phyloP scores from a whole-genome alignment of 2,113 vertebrate species.

The Ceyx margarethae region DNA sequence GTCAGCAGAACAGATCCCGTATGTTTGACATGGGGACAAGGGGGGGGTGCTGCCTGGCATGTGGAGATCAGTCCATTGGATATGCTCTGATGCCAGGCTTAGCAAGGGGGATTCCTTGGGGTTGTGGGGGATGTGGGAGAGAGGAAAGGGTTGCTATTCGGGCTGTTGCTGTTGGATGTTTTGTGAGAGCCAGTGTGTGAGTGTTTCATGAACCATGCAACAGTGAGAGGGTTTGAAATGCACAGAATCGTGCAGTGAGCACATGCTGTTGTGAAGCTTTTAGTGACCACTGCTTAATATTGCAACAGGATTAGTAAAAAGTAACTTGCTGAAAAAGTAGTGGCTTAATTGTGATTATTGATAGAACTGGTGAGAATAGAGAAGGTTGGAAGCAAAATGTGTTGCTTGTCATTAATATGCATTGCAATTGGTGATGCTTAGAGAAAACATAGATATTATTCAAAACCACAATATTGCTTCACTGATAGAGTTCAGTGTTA shows the following conservation, averaged over 20 bases:
- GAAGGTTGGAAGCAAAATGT: not conserved
- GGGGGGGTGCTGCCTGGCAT: not conserved
- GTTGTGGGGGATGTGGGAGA: not conserved
- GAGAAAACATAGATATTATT: not conserved
- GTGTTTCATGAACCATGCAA: not conserved
- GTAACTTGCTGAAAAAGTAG: not conserved
- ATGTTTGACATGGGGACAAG: not conserved
- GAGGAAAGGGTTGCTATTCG: not conserved
- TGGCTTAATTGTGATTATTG: not conserved
- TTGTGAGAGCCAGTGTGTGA: not conserved
- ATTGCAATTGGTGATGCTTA: not conserved
- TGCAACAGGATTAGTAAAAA: not conserved
- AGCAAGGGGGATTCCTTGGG: not conserved
- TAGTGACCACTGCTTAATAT: not conserved
- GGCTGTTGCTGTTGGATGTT: not conserved
- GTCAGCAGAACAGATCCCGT: not conserved
- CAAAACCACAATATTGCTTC: not conserved
- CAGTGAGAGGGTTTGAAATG: not conserved
- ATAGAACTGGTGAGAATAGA: not conserved
- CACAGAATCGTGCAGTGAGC: accelerated
- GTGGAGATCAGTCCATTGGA: not conserved
- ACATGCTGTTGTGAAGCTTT: not conserved
- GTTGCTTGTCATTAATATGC: not conserved
- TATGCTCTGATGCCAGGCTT: not conserved
- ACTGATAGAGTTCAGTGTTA: not conserved